phyloP scores from a whole-genome alignment of 2,113 vertebrate species.

The Elaphurus davidianus region DNA sequence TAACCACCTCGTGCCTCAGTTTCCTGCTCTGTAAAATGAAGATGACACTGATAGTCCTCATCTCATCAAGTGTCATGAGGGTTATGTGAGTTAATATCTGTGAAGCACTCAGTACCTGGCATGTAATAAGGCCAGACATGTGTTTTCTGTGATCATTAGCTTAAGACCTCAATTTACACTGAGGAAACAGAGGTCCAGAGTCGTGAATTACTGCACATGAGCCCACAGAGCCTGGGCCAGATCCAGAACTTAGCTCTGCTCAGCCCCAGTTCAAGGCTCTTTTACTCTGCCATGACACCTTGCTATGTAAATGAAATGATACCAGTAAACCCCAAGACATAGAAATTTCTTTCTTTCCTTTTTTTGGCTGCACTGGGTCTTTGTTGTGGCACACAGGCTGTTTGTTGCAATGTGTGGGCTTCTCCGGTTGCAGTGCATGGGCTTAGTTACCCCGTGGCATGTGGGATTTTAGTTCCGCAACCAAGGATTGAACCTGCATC shows the following conservation, averaged over 20 bases:
- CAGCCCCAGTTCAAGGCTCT: background rate
- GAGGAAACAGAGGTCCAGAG: background rate
- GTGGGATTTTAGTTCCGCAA: background rate
- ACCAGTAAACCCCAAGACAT: background rate
- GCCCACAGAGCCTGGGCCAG: background rate
- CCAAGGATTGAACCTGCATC: background rate
- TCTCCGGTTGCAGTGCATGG: background rate
- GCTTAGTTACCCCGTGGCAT: background rate
- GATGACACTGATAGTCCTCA: background rate
- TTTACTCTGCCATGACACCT: background rate
- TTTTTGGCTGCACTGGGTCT: background rate
- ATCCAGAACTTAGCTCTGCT: background rate
- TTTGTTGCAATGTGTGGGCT: background rate
- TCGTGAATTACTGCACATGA: background rate
- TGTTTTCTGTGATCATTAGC: background rate
- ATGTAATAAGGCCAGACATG: background rate
- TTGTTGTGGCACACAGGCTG: background rate
- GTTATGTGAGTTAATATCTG: background rate
- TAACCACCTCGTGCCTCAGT: background rate
- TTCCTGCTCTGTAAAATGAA: conserved; percentile 31
- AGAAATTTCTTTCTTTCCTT: conserved; percentile 34
- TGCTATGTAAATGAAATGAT: background rate
- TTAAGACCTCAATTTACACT: background rate
- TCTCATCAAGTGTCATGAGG: background rate
- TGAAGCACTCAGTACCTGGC: background rate